These are phyloP conservation scores for Willowsia nigromaculata DNA, from an alignment of 2,888 invertebrate species.

Conservation along the genomic window DNA sequence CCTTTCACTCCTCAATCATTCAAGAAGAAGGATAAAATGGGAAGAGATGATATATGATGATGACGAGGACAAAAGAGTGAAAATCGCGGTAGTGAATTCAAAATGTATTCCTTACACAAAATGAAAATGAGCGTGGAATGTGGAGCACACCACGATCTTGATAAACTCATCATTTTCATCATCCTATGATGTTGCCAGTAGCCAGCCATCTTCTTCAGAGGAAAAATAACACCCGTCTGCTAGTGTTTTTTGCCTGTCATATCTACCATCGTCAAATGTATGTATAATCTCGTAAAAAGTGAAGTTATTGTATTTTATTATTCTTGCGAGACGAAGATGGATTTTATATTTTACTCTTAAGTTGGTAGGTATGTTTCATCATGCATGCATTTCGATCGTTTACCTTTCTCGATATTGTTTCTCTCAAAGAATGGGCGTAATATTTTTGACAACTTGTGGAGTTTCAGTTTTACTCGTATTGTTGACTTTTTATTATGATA, in stretches of 20 bases:
- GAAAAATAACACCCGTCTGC: neutral
- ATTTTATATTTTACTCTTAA: too few relatives aligned
- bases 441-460: too few relatives aligned
- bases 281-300: neutral
- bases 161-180: slow-evolving; percentile 30
- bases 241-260: neutral
- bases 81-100: neutral
- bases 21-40: neutral
- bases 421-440: too few relatives aligned
- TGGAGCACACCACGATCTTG: slow-evolving; percentile 50
- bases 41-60: neutral
- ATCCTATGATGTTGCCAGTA: neutral
- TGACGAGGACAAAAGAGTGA: neutral
- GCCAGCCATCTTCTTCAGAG: neutral
- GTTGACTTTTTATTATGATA: too few relatives aligned
- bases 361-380: too few relatives aligned
- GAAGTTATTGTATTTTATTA: neutral
- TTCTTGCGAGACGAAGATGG: neutral
- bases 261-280: neutral
- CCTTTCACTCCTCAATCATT: neutral
- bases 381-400: too few relatives aligned
- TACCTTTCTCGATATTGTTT: too few relatives aligned
- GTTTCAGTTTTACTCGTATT: too few relatives aligned
- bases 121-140: slow-evolving; percentile 58
- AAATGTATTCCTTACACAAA: neutral